Base-by-base conservation (phyloP, 2,797 vertebrate species). In the Bryconaethiops microstoma region DNA sequence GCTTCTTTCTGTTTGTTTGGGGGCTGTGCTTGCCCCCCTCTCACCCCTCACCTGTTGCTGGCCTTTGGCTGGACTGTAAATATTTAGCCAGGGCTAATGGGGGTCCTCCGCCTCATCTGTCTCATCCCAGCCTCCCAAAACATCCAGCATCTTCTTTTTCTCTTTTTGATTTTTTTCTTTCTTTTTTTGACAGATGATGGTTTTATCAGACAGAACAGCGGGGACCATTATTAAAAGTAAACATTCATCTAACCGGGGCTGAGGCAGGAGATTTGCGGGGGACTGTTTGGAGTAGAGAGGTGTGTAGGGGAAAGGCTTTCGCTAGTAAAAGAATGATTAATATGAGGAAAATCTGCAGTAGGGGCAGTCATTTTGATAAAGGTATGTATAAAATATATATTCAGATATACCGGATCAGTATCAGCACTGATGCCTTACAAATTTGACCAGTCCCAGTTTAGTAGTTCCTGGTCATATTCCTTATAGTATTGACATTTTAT, bases 41-140 rank as follows among this genome's bases (percentile, higher is more conserved):
- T 76, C 23, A 59, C 60, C 77, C 73, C 64, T 84, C 82, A 87
- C 86, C 84, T 87, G 86, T 87, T 86, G 82, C 81, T 84, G 87
- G 80, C 79, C 88, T 85, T 84, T 83, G 86, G 35, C 71, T 68
- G 85, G 84, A 93, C 91, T 93, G 93, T 94, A 94, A 95, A 95
- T 94, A 93, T 94, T 94, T 94, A 94, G 91, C 90, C 78, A 82
- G 87, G 89, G 89, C 93, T 94, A 94, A 93, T 92, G 90, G 90
- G 90, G 89, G 89, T 90, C 87, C 88, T 87, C 90, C 79, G 84
- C 81, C 86, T 81, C 82, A 74, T 91, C 90, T 90, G 88, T 81
- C 78, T 83, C 87, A 67, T 42, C 72, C 85, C 68, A 10, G 75
- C 76, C 80, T 84, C 84, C 75, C 77, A 80, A 71, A 78, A 77